Evolutionary conservation across 2,113 vertebrate genomes (phyloP), one percentile per base, ranked within the genome.

Genomic region (Loxodonta africana): DNA sequence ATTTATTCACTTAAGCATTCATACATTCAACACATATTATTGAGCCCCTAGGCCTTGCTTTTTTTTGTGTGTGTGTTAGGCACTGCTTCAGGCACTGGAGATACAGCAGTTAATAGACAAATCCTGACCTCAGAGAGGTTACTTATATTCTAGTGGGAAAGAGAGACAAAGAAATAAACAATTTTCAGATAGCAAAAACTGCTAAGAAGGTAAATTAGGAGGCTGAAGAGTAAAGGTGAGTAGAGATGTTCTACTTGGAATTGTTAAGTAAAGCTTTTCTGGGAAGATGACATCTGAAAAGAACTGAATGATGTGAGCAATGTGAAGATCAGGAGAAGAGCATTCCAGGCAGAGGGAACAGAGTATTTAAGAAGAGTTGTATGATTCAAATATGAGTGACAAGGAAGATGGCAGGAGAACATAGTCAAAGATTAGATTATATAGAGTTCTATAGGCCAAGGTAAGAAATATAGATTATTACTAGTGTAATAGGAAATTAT

Each of bases 141-240:
- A 86, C 7, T 94, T 89, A 87, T 8, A 62, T 81, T 62, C 21
- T 93, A n/a, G 46, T 88, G 53, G 44, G 30, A 33, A 97, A 96
- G 44, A 60, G 83, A 94, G 10, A 92, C 4, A 96, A 84, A 71
- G 23, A 89, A 63, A 23, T 86, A 83, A 73, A n/a, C 65, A 65
- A n/a, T 89, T 57, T 97, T 97, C 20, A 83, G 30, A 62, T 91
- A 74, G 33, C 93, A 63, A 83, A 90, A 78, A 77, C 33, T 97
- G 23, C 8, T 41, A 92, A 95, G 30, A 67, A 92, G 82, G 18
- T 51, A 91, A 20, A 80, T 74, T 95, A 91, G 96, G 63, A 94
- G 96, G 89, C 57, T 91, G 89, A 67, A 89, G 25, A 90, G 4
- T 90, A 41, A 89, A 88, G 83, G 33, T 96, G 51, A 89, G 8